phyloP scores from a whole-genome alignment of 2,888 invertebrate species.

The Globia sparganii region DNA sequence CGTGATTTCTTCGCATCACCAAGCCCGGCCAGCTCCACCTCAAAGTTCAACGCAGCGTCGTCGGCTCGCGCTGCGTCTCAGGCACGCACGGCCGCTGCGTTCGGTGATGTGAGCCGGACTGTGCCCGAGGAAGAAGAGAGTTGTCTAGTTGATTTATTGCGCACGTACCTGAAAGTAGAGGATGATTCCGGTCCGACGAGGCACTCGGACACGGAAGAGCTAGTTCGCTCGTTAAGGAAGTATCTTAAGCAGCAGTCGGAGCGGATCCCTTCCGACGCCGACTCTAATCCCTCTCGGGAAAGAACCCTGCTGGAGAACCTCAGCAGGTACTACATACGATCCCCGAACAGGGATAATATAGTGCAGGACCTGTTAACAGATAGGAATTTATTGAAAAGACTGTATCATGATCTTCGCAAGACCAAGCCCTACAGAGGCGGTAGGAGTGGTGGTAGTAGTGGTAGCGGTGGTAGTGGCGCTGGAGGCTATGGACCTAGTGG shows the following conservation, averaged over 20 bases:
- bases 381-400: constrained; percentile 93
- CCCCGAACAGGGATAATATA: constrained; percentile 92
- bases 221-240: constrained; percentile 91
- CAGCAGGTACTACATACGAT: constrained; percentile 92
- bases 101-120: constrained; percentile 75
- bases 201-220: constrained; percentile 90
- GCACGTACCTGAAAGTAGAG: constrained; percentile 92
- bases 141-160: constrained; percentile 91
- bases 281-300: constrained; percentile 79
- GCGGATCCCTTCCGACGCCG: constrained; percentile 77
- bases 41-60: constrained; percentile 71
- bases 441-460: constrained; percentile 80
- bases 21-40: constrained; percentile 74
- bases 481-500: constrained; percentile 77
- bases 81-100: constrained; percentile 68
- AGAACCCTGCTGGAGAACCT: constrained; percentile 92
- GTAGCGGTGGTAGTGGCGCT: constrained; percentile 86
- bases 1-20: constrained; percentile 92
- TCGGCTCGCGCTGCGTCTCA: constrained; percentile 26
- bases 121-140: constrained; percentile 87
- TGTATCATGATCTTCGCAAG: constrained; percentile 93
- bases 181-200: constrained; percentile 87
- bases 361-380: constrained; percentile 94
- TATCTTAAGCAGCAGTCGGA: constrained; percentile 88
- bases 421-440: constrained; percentile 90